Evolutionary conservation across 2,888 invertebrate genomes (phyloP), one percentile per base, ranked within the genome.

Genomic region (Orthonevra nobilis): DNA sequence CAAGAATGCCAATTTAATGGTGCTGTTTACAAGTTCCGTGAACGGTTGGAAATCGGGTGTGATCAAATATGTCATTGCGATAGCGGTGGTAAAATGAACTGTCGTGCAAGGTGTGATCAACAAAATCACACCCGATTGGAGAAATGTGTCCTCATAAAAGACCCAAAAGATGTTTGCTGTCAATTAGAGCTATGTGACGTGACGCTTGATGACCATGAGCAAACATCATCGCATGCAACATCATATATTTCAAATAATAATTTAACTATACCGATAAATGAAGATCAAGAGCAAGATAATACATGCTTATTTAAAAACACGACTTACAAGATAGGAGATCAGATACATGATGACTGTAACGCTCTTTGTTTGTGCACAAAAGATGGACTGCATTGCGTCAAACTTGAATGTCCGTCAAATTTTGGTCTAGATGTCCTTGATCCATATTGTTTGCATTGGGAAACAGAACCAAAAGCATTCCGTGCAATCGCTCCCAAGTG

Each of bases 131-230:
- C 91, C 68, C 90, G 90, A 1, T 89, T 90, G 20, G 95, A 95
- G 68, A 92, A 94, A 84, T 96, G 96, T 86, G 94, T 96, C 38
- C 93, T 93, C 83, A 92, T 96, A 0, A 92, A 94, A 81, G 96
- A 96, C 87, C 94, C 95, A 0, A 92, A 92, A 54, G 96, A 97
- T 86, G 89, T 93, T 1, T 97, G 97, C 85, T 97, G 97, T 84
- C 95, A 94, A 82, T 92, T 95, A 79, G 94, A 96, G 74, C 90
- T 96, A 2, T 97, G 97, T 86, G 96, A 96, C 84, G 95, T 96
- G 2, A 94, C 95, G 0, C 90, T 95, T 14, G 94, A 94, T 81
- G 95, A 92, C 56, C 94, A 94, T 81, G 95, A 95, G 81, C 91
- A 91, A 79, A 86, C 89, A 0, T 89, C 83, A 4, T 82, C 83